Conservation (phyloP, 2,113 vertebrate genomes). For the Gymnobelideus leadbeateri region DNA sequence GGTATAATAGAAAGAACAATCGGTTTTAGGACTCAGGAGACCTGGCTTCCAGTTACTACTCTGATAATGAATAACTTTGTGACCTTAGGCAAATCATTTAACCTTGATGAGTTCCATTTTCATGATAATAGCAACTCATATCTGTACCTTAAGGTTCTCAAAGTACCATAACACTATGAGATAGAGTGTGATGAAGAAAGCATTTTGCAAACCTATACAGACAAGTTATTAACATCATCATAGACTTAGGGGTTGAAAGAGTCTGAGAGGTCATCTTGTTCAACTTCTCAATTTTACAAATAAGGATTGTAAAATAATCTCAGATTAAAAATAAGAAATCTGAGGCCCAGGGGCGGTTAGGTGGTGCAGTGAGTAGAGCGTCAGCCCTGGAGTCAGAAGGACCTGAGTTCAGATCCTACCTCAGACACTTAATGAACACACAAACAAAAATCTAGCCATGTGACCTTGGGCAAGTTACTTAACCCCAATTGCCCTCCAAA, state of each 20-base stretch:
- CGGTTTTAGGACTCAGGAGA: background rate
- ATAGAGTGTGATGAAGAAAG: background rate
- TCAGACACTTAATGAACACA: no score
- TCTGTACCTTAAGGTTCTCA: background rate
- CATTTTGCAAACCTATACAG: background rate
- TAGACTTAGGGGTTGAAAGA: background rate
- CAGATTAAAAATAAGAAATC: no score
- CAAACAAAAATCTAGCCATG: no score
- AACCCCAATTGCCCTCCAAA: no score
- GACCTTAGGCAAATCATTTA: background rate
- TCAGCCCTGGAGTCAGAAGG: no score
- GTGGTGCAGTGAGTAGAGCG: no score
- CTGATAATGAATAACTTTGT: background rate
- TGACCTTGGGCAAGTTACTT: no score
- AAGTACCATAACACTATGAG: background rate
- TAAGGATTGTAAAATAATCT: no score
- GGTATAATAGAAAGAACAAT: background rate
- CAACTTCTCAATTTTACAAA: no score
- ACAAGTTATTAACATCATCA: background rate
- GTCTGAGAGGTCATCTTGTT: no score
- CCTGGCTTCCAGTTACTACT: background rate
- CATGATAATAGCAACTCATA: background rate
- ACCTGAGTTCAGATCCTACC: no score
- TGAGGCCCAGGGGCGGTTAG: no score
- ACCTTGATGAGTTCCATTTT: background rate